Conservation (phyloP, 2,888 invertebrate species). For the Minunthozetes semirufus region DNA sequence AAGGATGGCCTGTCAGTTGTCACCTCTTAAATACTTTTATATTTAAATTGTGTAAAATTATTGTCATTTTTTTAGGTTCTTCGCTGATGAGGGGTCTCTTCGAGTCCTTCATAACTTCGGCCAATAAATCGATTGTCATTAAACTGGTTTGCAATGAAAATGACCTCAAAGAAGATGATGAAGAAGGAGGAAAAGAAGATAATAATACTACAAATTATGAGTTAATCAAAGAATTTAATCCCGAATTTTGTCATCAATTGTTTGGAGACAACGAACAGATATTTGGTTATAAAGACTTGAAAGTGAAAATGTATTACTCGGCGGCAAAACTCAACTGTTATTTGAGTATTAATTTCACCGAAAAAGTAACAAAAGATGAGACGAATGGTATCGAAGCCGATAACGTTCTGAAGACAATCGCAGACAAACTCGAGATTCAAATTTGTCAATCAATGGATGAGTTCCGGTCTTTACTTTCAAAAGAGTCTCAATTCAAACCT, state of each 20-base stretch:
- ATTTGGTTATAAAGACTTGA: conserved; percentile 82
- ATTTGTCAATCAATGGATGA: conserved; percentile 65
- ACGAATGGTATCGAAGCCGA: conserved; percentile 58
- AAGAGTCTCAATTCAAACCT: conserved; percentile 65
- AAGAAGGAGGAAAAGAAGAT: conserved; percentile 54
- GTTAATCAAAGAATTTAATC: conserved; percentile 56
- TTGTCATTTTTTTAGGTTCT: conserved; percentile 8
- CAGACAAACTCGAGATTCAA: conserved; percentile 60
- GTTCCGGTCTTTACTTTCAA: conserved; percentile 62
- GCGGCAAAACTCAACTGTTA: conserved; percentile 74
- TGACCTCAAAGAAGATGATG: conserved; percentile 61
- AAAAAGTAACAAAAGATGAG: conserved; percentile 55
- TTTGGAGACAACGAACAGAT: conserved; percentile 87
- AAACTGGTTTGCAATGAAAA: conserved; percentile 53
- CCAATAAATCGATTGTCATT: conserved; percentile 51
- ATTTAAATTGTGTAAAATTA: too few species aligned
- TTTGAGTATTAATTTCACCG: conserved; percentile 65
- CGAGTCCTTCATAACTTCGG: conserved; percentile 50
- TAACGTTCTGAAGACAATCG: conserved; percentile 63
- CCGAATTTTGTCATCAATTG: conserved; percentile 86
- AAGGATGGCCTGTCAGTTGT: background rate
- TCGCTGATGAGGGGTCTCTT: conserved; percentile 2
- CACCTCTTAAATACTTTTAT: too few species aligned
- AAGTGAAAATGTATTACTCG: conserved; percentile 69
- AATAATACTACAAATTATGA: background rate